Evolutionary conservation across 2,888 invertebrate genomes (phyloP), one percentile per base, ranked within the genome.

Genomic region (Dolichopus griseipennis): DNA sequence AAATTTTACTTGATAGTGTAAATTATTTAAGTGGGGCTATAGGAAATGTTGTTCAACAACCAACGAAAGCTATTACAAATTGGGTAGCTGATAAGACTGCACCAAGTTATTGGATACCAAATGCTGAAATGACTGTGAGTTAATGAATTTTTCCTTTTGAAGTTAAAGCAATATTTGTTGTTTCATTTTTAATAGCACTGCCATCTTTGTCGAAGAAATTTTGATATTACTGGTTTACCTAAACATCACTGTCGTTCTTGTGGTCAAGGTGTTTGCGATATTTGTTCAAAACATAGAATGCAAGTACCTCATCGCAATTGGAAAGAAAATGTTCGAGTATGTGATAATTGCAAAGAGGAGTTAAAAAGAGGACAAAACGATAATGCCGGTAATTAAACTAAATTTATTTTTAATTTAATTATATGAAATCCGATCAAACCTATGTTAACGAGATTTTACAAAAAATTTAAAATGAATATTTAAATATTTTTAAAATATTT

Each of bases 61-160:
- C 91, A n/a, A 87, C 89, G 3, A 88, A 87, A 76, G 84, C 84
- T 3, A 75, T 92, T 1, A 84, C 86, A 1, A 78, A 76, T 70
- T 90, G 90, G 88, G 85, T 91, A n/a, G 87, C 91, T 1, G 91
- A 92, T 78, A 87, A 88, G 77, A 77, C 79, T 34, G 90, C 90
- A 18, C 93, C 93, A 0, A 85, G 85, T 61, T 92, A 92, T 79
- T 93, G 92, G 93, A 85, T 86, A 68, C 89, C 90, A 10, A 92
- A 92, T 78, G 82, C 87, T 72, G 87, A 90, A 77, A 91, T 92
- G 70, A 86, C 83, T 75, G 90, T 89, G 78, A 78, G 81, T 77
- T 5, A 2, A 37, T 37, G 8, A n/a, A n/a, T n/a, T n/a, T n/a
- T n/a, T 34, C 9, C 37, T 5, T 37, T 64, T 66, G 43, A 9